Evolutionary conservation across 2,888 invertebrate species (phyloP), one percentile per base, ranked within the genome.

Genomic region (Siphlonurus alternatus): DNA sequence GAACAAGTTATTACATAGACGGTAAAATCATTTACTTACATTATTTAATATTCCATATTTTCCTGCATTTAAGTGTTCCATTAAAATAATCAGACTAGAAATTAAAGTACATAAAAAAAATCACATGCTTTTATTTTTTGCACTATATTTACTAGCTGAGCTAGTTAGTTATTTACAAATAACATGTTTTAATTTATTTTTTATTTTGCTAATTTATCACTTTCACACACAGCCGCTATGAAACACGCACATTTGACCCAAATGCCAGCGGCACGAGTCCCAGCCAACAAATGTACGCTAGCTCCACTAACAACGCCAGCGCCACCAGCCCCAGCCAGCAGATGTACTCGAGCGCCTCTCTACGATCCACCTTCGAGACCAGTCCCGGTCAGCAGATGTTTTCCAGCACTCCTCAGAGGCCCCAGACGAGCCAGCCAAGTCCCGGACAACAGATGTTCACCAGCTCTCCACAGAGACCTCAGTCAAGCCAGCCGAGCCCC

Each of bases 201-300:
- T 19, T 59, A 18, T 53, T 15, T 53, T 53, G 15, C 53, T 53
- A 15, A 15, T n/a, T 15, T 7, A 18, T 19, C 19, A 18, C 15
- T 7, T 59, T 59, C 10, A 59, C 19, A 7, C 19, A 23, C n/a
- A 25, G 61, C 22, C 23, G 65, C 56, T 65, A 65, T 24, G 65
- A 65, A 38, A 51, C 65, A 2, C 56, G 65, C 53, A 53, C 65
- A 20, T 65, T 62, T 53, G 65, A 65, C 23, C 56, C 7, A 22
- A 56, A 20, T 22, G 38, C 7, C 38, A n/a, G 22, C 19, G n/a
- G n/a, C n/a, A 10, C 10, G n/a, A 51, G 53, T n/a, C 56, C 56
- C n/a, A n/a, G 19, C 19, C n/a, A 38, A 15, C 38, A 38, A 38
- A 38, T 38, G 38, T 38, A 38, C 7, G 7, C 19, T 10, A n/a